Evolutionary conservation across 1,140 invertebrate species (phyloP).

Genomic region (Sarcophaga bullata): DNA sequence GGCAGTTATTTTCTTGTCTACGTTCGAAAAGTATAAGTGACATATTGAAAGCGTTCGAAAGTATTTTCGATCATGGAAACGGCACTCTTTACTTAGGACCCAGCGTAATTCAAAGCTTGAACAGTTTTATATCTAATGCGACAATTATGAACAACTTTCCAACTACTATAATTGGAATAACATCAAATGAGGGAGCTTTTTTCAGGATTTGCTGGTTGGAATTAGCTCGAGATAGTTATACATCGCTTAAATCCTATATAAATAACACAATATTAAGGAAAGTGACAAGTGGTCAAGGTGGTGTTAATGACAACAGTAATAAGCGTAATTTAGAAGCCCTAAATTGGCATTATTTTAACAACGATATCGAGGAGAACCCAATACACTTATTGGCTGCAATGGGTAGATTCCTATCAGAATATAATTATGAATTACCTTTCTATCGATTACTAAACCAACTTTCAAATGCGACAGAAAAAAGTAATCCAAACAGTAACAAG

Average conservation of each 20-base stretch:
- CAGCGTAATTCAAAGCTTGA: constrained; percentile 64
- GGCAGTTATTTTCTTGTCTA: constrained; percentile 69
- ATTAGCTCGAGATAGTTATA: constrained; percentile 67
- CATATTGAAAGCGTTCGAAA: constrained; percentile 70
- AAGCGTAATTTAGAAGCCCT: constrained; percentile 60
- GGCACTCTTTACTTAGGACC: constrained; percentile 70
- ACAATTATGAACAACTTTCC: constrained; percentile 55
- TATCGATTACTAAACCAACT: constrained; percentile 54
- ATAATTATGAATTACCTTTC: constrained; percentile 58
- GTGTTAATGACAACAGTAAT: constrained; percentile 46
- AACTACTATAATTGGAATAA: constrained; percentile 71
- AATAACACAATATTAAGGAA: constrained; percentile 67
- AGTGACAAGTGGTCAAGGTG: constrained; percentile 52
- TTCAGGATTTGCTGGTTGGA: constrained; percentile 69
- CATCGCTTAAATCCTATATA: constrained; percentile 67
- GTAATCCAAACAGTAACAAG: constrained; percentile 57
- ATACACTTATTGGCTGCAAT: constrained; percentile 54
- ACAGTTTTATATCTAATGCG: constrained; percentile 64
- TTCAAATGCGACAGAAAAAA: constrained; percentile 50
- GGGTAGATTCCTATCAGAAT: constrained; percentile 60
- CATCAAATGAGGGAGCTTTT: constrained; percentile 71
- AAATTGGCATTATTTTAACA: constrained; percentile 68
- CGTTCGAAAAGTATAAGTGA: constrained; percentile 69
- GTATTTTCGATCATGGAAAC: constrained; percentile 70
- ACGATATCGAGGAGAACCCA: constrained; percentile 33